A percentile compares a stretch with the other conserved stretches of the same genome.
Evolutionary conservation across 2,113 vertebrate species (phyloP).

Genomic region (Myiozetetes cayanensis): DNA sequence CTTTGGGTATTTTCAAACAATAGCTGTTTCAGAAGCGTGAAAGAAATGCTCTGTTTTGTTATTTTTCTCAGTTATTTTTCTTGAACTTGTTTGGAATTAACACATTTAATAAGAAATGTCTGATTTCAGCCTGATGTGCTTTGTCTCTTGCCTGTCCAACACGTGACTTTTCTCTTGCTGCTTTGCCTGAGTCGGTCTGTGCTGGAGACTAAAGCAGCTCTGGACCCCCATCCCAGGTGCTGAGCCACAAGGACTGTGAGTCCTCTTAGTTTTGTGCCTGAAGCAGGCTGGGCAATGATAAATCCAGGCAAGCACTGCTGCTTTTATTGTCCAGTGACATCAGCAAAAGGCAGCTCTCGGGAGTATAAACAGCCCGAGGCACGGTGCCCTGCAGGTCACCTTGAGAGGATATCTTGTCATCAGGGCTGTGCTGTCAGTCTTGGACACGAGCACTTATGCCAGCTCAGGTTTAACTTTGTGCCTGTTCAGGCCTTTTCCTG

Average conservation of each 20-base stretch:
- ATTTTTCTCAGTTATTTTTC: conserved; percentile 42
- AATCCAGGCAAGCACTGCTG: conserved; percentile 2
- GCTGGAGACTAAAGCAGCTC: not conserved
- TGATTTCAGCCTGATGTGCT: not conserved
- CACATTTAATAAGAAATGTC: not conserved
- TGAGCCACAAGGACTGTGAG: not conserved
- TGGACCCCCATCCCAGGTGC: not conserved
- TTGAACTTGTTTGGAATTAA: not conserved
- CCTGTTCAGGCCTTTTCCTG: conserved; percentile 26
- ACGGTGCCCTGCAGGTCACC: conserved; percentile 1
- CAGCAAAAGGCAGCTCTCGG: not conserved
- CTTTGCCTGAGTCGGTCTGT: not conserved
- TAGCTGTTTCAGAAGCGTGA: conserved; percentile 1
- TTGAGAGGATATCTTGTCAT: conserved; percentile 27
- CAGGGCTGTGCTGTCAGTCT: not conserved
- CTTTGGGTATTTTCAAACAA: conserved; percentile 23
- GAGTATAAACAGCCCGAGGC: not conserved
- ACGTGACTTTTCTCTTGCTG: not conserved
- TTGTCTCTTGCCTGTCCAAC: not conserved
- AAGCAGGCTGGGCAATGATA: not conserved
- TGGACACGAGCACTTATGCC: not conserved
- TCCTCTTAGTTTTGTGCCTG: not conserved
- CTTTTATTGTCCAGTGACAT: not conserved
- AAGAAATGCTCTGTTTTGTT: not conserved
- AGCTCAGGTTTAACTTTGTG: conserved; percentile 2